Evolutionary conservation across 2,113 vertebrate genomes (phyloP).

Genomic region (Chrysochloris asiatica): DNA sequence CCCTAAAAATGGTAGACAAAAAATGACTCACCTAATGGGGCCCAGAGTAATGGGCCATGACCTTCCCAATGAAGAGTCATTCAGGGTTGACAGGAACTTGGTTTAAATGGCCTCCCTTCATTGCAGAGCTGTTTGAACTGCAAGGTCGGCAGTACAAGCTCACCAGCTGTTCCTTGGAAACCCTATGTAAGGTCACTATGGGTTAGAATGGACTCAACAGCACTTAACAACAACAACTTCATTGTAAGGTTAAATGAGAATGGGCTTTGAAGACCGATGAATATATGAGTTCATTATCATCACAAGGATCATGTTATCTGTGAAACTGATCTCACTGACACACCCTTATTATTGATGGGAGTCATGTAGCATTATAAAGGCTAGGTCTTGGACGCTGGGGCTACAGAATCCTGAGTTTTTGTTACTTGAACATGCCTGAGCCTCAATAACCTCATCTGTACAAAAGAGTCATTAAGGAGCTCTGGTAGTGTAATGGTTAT

Average conservation of each 20-base stretch:
- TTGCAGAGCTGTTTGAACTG: not conserved
- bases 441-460: not conserved
- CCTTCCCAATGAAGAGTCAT: not conserved
- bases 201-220: no score
- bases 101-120: slow-evolving; percentile 1
- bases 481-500: no score
- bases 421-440: not conserved
- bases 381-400: not conserved
- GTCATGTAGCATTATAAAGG: not conserved
- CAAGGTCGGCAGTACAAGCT: no score
- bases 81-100: not conserved
- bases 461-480: not conserved
- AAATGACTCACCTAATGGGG: not conserved
- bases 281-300: not conserved
- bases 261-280: not conserved
- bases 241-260: no score
- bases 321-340: not conserved
- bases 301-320: not conserved
- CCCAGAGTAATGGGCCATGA: slow-evolving; percentile 3
- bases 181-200: no score
- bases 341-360: not conserved
- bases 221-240: no score
- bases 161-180: no score
- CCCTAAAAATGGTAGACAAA: slow-evolving; percentile 20
- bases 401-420: not conserved